Base-by-base conservation (phyloP, 2,797 vertebrate species). In the Gallinago nigripennis region DNA sequence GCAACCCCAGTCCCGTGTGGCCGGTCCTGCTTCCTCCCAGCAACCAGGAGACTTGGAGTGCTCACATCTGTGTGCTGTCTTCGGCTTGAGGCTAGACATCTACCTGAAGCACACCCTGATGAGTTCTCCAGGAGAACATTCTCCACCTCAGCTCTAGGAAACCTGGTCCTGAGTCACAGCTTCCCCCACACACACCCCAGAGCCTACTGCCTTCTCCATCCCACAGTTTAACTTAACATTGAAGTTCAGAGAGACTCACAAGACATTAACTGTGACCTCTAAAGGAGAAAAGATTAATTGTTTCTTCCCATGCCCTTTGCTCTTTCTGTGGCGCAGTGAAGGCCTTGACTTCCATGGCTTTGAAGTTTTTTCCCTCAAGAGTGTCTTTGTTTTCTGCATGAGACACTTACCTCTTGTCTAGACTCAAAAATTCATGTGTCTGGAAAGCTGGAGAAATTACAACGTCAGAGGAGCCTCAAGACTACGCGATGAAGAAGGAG, bases 211-310 rank as follows among this genome's bases (percentile, higher is more conserved):
- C 70, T 84, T 58, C 88, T 84, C 27, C 21, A 4, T 37, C 11
- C 46, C 3, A 1, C 51, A 30, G 56, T 24, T 69, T n/a, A 46
- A 53, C 28, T 45, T 45, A 10, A 28, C 0, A 0, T 0, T 81
- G 66, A n/a, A 63, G 30, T 25, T 82, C 63, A 76, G 43, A 1
- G 2, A 69, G 56, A 48, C 11, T 79, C 51, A 30, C 19, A 58
- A 54, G 24, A 28, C 24, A 6, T 20, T 24, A 43, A 28, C 60
- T 53, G 60, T 58, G 30, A 45, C 48, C 18, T 45, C 48, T 1
- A 0, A 66, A 79, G 37, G 21, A 82, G 30, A 82, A 41, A 60
- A 61, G 64, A 45, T 9, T 0, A 51, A 39, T 30, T 45, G 16
- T 5, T 86, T 91, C 60, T 57, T 23, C 30, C 25, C 4, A 5